Evolutionary conservation across 2,888 invertebrate genomes (phyloP).

Genomic region (Mythimna albipuncta): DNA sequence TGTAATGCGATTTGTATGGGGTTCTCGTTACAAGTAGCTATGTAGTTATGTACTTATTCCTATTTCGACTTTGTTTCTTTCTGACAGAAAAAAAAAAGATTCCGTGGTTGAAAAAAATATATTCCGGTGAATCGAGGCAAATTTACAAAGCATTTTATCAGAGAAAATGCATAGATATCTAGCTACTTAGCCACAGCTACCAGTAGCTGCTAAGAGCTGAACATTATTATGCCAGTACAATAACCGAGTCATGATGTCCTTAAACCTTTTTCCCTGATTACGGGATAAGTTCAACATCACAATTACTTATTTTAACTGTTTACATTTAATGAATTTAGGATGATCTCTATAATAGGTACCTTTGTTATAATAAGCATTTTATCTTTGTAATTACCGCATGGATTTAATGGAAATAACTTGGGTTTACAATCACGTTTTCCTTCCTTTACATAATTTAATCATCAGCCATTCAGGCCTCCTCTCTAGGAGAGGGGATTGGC

Average conservation of each 20-base stretch:
- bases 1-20: too few relatives aligned
- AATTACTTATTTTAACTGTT: background rate
- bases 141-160: background rate
- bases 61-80: background rate
- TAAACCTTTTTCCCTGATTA: background rate
- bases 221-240: background rate
- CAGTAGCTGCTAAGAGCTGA: background rate
- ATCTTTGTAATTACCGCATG: conserved; percentile 4
- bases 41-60: too few relatives aligned
- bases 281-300: background rate
- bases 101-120: too few relatives aligned
- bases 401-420: conserved; percentile 45
- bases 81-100: too few relatives aligned
- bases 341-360: background rate
- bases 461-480: too few relatives aligned
- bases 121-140: background rate
- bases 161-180: too few relatives aligned
- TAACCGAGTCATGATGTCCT: background rate
- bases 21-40: too few relatives aligned
- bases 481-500: too few relatives aligned
- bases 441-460: conserved; percentile 19
- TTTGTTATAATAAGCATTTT: background rate
- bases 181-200: too few relatives aligned
- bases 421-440: conserved; percentile 38
- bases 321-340: background rate